Evolutionary conservation across 2,797 vertebrate species (phyloP).

Genomic region (Acanthiza pusilla): DNA sequence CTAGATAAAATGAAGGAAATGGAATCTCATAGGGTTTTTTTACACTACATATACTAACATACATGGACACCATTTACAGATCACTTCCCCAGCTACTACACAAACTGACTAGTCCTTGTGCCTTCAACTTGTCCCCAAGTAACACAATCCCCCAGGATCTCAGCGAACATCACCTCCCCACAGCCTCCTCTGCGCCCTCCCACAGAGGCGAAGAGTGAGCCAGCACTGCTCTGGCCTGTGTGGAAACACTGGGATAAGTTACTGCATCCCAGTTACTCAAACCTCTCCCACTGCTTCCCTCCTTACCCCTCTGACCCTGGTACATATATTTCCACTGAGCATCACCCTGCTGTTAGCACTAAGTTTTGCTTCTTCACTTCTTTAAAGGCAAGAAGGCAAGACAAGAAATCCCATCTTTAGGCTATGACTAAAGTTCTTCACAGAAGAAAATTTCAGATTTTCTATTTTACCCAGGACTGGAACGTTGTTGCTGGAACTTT

Average conservation of each 20-base stretch:
- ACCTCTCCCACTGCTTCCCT: not conserved
- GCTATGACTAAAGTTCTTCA: not conserved
- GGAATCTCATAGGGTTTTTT: not conserved
- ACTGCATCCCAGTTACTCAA: not conserved
- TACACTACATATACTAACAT: not conserved
- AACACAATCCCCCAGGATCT: accelerated
- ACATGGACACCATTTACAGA: not conserved
- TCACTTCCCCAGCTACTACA: not conserved
- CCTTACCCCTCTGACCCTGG: not conserved
- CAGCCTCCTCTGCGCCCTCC: not conserved
- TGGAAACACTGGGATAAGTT: not conserved
- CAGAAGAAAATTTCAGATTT: not conserved
- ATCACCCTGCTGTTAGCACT: not conserved
- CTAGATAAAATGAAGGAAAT: not conserved
- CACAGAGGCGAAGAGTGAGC: not conserved
- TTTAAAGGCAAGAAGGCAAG: not conserved
- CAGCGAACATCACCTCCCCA: accelerated
- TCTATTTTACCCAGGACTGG: not conserved
- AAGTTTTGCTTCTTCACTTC: not conserved
- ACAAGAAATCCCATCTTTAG: not conserved
- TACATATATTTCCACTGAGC: not conserved
- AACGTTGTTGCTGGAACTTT: not conserved
- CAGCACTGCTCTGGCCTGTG: not conserved
- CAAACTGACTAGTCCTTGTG: not conserved
- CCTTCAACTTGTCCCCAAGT: not conserved